phyloP scores from a whole-genome alignment of 2,113 vertebrate genomes.

The Zonotrichia leucophrys region DNA sequence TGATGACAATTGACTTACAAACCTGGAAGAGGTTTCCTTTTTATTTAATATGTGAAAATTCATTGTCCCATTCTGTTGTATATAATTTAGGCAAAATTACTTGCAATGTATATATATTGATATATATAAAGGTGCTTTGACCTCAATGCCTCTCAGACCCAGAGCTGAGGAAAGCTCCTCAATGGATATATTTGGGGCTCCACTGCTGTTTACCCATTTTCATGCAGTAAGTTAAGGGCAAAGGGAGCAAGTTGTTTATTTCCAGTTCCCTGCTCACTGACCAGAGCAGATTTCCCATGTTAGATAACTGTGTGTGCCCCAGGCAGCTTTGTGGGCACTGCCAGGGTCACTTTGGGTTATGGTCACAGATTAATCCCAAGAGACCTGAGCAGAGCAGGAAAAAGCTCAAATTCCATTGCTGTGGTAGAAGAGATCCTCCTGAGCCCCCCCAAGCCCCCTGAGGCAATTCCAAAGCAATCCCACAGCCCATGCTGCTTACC shows the following conservation, averaged over 20 bases:
- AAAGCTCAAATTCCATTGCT: not conserved
- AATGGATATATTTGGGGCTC: not conserved
- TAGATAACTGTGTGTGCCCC: rapidly evolving
- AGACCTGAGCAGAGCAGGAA: rapidly evolving
- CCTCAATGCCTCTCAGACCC: not conserved
- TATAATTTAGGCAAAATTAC: not conserved
- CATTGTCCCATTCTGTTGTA: not conserved
- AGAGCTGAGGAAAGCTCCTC: not conserved
- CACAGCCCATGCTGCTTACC: not conserved
- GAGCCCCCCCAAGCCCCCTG: not conserved
- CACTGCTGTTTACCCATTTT: not conserved
- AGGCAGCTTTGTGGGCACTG: not conserved
- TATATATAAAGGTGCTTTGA: not conserved
- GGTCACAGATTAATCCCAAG: not conserved
- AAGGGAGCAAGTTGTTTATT: not conserved
- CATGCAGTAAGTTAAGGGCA: not conserved
- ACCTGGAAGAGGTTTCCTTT: not conserved
- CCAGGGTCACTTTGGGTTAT: not conserved
- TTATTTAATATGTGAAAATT: not conserved
- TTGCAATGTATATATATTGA: no score
- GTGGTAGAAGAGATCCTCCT: not conserved
- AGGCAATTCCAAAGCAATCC: no score
- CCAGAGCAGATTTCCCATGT: not conserved
- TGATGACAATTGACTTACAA: not conserved
- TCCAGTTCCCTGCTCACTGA: not conserved